These are phyloP conservation scores for Anarhynchus alexandrinus DNA, from an alignment of 2,113 vertebrate genomes.

Conservation along the genomic window DNA sequence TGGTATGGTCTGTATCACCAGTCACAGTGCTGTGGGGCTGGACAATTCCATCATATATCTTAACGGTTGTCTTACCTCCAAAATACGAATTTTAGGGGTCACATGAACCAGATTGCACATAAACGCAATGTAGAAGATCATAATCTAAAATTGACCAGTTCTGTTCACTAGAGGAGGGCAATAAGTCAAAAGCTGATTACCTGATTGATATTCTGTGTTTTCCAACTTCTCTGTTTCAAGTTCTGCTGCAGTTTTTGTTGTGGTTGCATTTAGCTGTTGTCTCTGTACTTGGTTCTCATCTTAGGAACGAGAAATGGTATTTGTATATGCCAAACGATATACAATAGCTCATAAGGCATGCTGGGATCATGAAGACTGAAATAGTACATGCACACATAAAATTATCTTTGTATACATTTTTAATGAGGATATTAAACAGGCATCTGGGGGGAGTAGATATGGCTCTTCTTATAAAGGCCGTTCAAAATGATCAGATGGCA, in stretches of 20 bases:
- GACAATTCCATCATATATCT: neutral
- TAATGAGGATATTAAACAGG: neutral
- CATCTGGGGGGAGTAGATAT: neutral
- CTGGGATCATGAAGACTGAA: neutral
- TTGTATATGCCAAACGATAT: neutral
- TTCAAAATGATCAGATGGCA: neutral
- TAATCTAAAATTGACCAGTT: neutral
- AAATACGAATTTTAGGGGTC: neutral
- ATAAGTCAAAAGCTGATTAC: neutral
- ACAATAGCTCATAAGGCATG: neutral
- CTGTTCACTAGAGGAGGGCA: neutral
- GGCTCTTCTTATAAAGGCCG: neutral
- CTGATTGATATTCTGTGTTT: neutral
- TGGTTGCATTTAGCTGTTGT: neutral
- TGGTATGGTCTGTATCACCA: neutral
- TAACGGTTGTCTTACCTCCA: neutral
- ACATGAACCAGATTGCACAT: neutral
- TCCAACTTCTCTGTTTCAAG: neutral
- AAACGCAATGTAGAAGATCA: accelerated
- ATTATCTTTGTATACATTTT: neutral
- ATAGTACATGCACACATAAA: neutral
- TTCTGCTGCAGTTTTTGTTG: neutral
- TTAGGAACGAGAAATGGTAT: neutral
- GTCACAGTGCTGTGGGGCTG: neutral
- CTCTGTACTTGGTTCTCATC: neutral